These are phyloP conservation scores for Clunio marinus DNA, from an alignment of 2,888 invertebrate genomes.

Conservation along the genomic window DNA sequence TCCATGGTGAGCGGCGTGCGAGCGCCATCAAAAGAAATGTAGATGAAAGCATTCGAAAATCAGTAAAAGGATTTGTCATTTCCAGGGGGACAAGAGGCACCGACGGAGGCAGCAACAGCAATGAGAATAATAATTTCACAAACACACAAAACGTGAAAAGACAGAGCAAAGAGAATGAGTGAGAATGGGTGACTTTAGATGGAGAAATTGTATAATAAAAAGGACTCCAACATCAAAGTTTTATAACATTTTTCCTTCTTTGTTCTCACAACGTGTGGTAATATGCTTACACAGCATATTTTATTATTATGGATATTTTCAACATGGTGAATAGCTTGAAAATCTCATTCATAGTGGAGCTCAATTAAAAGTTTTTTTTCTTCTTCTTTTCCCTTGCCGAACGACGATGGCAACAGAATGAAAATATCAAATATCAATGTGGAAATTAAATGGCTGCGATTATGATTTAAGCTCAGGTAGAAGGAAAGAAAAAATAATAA, in stretches of 20 bases:
- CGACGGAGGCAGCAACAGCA: neutral
- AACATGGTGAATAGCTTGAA: neutral
- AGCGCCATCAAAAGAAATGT: neutral
- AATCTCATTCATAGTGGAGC: neutral
- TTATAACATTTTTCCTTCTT: conserved; percentile 19
- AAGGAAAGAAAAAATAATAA: too few species aligned
- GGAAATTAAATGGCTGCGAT: too few species aligned
- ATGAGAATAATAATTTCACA: conserved; percentile 9
- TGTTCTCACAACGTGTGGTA: conserved; percentile 31
- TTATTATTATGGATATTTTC: conserved; percentile 32
- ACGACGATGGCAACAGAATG: neutral
- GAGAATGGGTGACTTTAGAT: neutral
- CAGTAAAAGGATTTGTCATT: conserved; percentile 7
- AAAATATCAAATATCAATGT: too few species aligned
- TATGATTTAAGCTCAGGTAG: too few species aligned
- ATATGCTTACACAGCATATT: conserved; percentile 33
- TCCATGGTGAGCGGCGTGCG: neutral
- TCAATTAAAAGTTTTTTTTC: conserved; percentile 34
- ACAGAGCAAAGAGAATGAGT: neutral
- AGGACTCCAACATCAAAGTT: conserved; percentile 32
- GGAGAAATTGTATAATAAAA: neutral
- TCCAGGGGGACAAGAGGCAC: neutral
- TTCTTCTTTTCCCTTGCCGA: neutral
- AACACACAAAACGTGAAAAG: neutral
- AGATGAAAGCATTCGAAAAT: conserved; percentile 9